Conservation (phyloP, 2,797 vertebrate genomes). For the Characodon lateralis region DNA sequence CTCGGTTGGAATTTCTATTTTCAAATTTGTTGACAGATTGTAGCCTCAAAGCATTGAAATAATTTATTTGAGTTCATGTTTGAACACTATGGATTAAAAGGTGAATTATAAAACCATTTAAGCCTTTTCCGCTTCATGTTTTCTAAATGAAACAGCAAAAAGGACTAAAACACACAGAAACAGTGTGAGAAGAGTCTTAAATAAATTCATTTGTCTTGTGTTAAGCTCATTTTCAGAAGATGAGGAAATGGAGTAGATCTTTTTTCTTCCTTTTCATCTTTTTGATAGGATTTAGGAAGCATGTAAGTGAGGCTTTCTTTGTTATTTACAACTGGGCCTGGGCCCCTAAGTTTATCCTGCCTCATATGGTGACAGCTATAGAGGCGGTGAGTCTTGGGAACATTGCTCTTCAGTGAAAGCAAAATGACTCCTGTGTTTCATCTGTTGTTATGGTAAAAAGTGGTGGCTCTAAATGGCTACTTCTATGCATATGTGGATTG, state of each 20-base stretch:
- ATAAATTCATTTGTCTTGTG: slow-evolving; percentile 76
- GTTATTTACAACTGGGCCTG: slow-evolving; percentile 78
- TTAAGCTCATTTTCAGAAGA: slow-evolving; percentile 79
- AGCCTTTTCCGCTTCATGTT: slow-evolving; percentile 9
- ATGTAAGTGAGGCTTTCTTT: slow-evolving; percentile 82
- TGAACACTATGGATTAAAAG: slow-evolving; percentile 28
- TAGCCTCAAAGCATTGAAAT: slow-evolving; percentile 31
- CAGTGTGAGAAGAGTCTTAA: slow-evolving; percentile 56
- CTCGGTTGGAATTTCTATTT: slow-evolving; percentile 18
- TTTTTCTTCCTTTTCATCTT: slow-evolving; percentile 73
- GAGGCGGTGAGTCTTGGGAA: slow-evolving; percentile 78
- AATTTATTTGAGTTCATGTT: slow-evolving; percentile 35
- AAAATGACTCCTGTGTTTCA: slow-evolving; percentile 82
- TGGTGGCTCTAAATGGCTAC: slow-evolving; percentile 79
- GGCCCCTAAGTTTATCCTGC: slow-evolving; percentile 83
- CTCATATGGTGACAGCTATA: slow-evolving; percentile 86
- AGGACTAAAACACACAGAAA: slow-evolving; percentile 43
- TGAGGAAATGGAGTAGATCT: slow-evolving; percentile 77
- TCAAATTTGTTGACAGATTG: slow-evolving; percentile 14
- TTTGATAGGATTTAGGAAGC: slow-evolving; percentile 81
- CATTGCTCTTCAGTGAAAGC: slow-evolving; percentile 77
- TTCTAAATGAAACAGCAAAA: slow-evolving; percentile 18
- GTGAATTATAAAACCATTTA: slow-evolving; percentile 24
- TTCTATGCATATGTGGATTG: slow-evolving; percentile 82
- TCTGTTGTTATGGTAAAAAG: slow-evolving; percentile 89